Conservation (phyloP, 2,113 vertebrate genomes). For the Otis tarda region DNA sequence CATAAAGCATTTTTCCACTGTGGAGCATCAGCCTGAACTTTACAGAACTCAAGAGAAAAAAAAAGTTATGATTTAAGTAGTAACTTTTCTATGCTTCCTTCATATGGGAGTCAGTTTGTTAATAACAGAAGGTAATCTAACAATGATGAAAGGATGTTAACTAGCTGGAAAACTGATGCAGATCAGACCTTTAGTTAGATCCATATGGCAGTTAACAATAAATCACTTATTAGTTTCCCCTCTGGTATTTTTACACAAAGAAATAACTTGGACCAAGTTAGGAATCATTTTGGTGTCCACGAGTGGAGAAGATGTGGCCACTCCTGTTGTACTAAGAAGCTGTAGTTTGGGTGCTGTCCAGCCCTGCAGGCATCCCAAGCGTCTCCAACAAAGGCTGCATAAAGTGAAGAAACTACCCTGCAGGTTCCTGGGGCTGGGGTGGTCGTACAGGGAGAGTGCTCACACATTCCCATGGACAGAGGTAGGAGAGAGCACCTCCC, state of each 20-base stretch:
- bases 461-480: not conserved
- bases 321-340: not conserved
- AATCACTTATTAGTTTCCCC: conserved; percentile 1
- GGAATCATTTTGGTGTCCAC: not conserved
- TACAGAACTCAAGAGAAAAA: not conserved
- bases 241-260: not conserved
- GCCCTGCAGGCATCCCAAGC: not conserved
- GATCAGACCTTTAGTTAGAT: not conserved
- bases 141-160: not conserved
- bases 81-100: not conserved
- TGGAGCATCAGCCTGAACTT: not conserved
- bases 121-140: not conserved
- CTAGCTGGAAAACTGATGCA: not conserved
- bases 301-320: not conserved
- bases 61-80: not conserved
- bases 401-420: not conserved
- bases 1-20: not conserved
- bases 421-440: not conserved
- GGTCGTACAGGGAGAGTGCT: not conserved
- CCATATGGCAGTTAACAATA: not conserved
- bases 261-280: conserved; percentile 5
- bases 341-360: not conserved
- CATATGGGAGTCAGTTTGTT: not conserved
- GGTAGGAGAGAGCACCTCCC: not conserved
- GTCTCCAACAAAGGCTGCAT: not conserved